Conservation (phyloP, 1,140 invertebrate species). For the Camponotus floridanus region DNA sequence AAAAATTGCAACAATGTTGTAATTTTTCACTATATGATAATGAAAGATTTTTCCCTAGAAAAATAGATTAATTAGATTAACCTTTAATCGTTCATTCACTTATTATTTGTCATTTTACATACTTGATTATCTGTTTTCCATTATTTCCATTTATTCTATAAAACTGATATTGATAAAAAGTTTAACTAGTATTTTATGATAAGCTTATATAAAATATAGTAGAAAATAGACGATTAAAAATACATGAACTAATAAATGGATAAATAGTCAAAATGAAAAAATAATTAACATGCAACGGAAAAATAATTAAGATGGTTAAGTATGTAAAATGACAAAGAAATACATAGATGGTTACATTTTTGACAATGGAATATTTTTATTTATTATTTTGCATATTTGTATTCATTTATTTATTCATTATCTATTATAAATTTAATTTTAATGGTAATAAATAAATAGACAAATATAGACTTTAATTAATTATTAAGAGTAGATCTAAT, state of each 20-base stretch:
- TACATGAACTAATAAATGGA: background rate
- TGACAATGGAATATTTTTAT: background rate
- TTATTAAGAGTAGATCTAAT: background rate
- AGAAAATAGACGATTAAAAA: conserved; percentile 3
- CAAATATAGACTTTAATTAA: background rate
- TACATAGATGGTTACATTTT: conserved; percentile 3
- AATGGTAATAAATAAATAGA: too few species aligned
- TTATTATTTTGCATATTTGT: conserved; percentile 18
- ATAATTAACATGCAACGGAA: background rate
- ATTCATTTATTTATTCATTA: conserved; percentile 25
- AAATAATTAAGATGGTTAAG: conserved; percentile 15
- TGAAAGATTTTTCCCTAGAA: too few species aligned
- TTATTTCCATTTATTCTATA: background rate
- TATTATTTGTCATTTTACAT: too few species aligned
- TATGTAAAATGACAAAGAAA: background rate
- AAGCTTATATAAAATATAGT: background rate
- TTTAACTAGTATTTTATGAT: background rate
- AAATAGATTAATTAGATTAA: too few species aligned
- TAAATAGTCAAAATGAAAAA: background rate
- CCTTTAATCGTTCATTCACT: too few species aligned
- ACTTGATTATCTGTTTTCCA: background rate
- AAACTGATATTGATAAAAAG: background rate
- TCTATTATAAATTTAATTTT: background rate
- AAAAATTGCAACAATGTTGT: too few species aligned
- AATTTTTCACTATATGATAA: too few species aligned